A percentile compares a stretch with the other conserved stretches of the same genome.
Conservation (phyloP, 1,140 invertebrate species). For the Lasaia peninsularis region DNA sequence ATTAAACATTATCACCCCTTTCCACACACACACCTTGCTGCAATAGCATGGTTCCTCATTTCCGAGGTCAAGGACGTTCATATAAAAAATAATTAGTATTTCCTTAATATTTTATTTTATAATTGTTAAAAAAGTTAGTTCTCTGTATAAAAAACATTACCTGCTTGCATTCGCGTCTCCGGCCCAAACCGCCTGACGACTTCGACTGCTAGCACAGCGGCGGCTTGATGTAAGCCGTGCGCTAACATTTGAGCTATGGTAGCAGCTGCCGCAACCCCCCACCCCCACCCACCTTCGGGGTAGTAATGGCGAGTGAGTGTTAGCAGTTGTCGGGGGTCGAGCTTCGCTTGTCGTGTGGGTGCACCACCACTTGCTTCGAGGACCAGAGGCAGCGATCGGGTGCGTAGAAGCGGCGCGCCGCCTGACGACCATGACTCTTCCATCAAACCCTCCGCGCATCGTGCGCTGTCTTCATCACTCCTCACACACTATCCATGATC, state of each 20-base stretch:
- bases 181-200: slow-evolving; percentile 72
- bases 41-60: no score
- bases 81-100: not conserved
- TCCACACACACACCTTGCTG: no score
- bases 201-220: slow-evolving; percentile 74
- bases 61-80: no score
- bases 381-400: slow-evolving; percentile 62
- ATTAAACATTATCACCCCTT: no score
- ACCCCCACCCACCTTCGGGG: slow-evolving; percentile 90
- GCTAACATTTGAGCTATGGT: slow-evolving; percentile 82
- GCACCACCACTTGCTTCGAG: slow-evolving; percentile 55
- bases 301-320: slow-evolving; percentile 82
- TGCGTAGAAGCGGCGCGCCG: slow-evolving; percentile 72
- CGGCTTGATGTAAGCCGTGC: slow-evolving; percentile 81
- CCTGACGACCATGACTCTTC: slow-evolving; percentile 75
- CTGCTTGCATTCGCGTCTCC: slow-evolving; percentile 70
- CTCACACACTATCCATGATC: slow-evolving; percentile 49
- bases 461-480: slow-evolving; percentile 62
- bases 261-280: slow-evolving; percentile 83
- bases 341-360: slow-evolving; percentile 57
- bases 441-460: slow-evolving; percentile 69
- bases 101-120: no score
- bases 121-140: no score
- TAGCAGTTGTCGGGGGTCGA: slow-evolving; percentile 68
- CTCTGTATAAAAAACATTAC: no score